phyloP scores from a whole-genome alignment of 2,888 invertebrate species.

The Campoletis raptor region DNA sequence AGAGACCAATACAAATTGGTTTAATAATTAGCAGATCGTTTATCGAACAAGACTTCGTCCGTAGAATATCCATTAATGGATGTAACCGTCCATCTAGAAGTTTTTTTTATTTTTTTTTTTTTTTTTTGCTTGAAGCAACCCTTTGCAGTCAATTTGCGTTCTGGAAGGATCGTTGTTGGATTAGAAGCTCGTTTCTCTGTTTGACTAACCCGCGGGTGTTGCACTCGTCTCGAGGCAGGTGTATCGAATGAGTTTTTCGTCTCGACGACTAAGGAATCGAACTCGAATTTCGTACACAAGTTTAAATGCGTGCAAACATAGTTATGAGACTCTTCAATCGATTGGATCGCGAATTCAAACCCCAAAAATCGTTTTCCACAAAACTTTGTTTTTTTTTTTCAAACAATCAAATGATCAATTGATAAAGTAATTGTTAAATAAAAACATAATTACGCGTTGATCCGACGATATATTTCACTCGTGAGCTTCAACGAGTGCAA shows the following conservation, averaged over 20 bases:
- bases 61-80: conserved; percentile 12
- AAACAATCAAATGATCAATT: neutral
- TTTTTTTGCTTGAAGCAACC: neutral
- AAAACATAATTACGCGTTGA: neutral
- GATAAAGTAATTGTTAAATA: neutral
- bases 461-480: neutral
- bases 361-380: conserved; percentile 16
- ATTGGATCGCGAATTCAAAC: conserved; percentile 58
- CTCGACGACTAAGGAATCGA: conserved; percentile 51
- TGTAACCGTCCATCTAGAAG: neutral
- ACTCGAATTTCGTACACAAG: conserved; percentile 59
- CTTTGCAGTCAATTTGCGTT: neutral
- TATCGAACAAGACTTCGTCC: neutral
- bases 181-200: conserved; percentile 40
- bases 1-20: neutral
- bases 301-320: conserved; percentile 54
- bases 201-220: conserved; percentile 38
- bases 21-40: conserved; percentile 14
- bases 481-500: conserved; percentile 25
- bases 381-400: neutral
- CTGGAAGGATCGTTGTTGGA: conserved; percentile 23
- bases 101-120: neutral
- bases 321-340: conserved; percentile 48
- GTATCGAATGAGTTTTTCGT: conserved; percentile 29
- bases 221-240: conserved; percentile 64